Percentiles rank a stretch among this genome's conserved stretches.
Evolutionary conservation across 2,113 vertebrate species (phyloP).

Genomic region (Pluvianellus socialis): DNA sequence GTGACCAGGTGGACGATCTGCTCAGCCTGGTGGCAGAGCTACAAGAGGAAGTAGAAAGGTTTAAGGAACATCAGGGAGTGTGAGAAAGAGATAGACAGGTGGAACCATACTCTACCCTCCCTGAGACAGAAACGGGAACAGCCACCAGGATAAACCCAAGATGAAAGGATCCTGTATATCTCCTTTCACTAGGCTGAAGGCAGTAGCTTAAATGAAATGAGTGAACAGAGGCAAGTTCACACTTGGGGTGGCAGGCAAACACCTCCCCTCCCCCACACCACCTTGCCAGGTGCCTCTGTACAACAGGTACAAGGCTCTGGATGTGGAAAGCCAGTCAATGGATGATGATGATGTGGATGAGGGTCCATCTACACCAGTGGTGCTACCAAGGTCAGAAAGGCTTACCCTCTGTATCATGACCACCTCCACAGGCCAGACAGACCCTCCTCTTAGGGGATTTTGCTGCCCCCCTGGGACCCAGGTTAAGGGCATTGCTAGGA

Average conservation of each 20-base stretch:
- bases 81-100: not conserved
- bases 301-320: too few species aligned
- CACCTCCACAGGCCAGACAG: too few species aligned
- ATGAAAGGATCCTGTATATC: not conserved
- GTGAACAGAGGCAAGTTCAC: not conserved
- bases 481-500: too few species aligned
- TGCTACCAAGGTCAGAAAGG: too few species aligned
- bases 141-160: not conserved
- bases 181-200: not conserved
- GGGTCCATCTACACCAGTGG: too few species aligned
- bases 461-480: too few species aligned
- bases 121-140: not conserved
- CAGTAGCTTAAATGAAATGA: not conserved
- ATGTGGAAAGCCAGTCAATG: too few species aligned
- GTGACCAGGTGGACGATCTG: not conserved
- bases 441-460: too few species aligned
- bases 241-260: not conserved
- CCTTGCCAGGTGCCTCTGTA: too few species aligned
- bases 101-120: not conserved
- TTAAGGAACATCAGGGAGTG: not conserved
- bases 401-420: too few species aligned
- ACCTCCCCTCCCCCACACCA: too few species aligned
- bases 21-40: not conserved
- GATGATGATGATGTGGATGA: too few species aligned
- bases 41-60: not conserved